Conservation (phyloP, 2,113 vertebrate species). For the Corythornis vintsioides region DNA sequence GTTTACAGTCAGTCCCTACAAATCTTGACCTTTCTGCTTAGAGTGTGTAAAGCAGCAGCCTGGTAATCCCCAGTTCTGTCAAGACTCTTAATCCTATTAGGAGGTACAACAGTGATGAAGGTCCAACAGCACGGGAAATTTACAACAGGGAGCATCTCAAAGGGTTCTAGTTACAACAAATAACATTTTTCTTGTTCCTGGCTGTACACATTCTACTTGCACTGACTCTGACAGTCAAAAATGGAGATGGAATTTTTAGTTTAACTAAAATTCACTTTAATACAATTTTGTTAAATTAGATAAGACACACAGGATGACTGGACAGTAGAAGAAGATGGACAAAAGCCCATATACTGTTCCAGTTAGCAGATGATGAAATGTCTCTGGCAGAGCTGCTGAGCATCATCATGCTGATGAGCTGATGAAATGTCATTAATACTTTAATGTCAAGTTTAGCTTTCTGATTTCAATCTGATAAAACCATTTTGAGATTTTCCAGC, state of each 20-base stretch:
- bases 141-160: background rate
- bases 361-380: background rate
- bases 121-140: background rate
- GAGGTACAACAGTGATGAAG: background rate
- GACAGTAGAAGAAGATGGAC: background rate
- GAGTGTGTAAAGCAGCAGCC: background rate
- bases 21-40: background rate
- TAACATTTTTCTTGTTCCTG: background rate
- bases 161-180: background rate
- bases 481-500: background rate
- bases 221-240: background rate
- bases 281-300: background rate
- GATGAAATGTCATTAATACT: background rate
- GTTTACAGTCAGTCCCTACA: constrained; percentile 1
- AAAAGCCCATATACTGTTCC: background rate
- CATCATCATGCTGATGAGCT: background rate
- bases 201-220: background rate
- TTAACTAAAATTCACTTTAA: background rate
- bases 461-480: background rate
- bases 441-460: background rate
- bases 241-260: background rate
- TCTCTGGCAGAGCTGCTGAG: background rate
- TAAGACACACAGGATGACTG: background rate
- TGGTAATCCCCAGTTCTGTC: background rate
- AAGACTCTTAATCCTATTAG: constrained; percentile 26